Evolutionary conservation across 2,888 invertebrate species (phyloP), one percentile per base, ranked within the genome.

Genomic region (Belgica antarctica): DNA sequence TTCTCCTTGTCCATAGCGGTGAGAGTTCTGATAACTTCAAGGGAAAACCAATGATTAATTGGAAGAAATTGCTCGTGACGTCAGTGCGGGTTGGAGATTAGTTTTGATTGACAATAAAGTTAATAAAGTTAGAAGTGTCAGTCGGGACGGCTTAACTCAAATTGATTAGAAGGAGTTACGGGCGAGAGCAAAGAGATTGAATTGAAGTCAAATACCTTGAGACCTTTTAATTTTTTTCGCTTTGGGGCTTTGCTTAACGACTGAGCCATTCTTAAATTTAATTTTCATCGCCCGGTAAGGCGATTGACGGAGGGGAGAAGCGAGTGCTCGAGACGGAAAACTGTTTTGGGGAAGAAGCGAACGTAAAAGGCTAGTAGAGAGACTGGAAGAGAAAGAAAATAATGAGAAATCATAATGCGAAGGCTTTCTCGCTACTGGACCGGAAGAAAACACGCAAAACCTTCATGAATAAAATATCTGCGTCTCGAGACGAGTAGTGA

Each of bases 181-280:
- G 41, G 41, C n/a, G n/a, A n/a, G n/a, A n/a, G 41, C 4, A 41
- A 41, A n/a, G 41, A 41, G 15, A 41, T 15, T 41, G n/a, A 41
- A 41, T n/a, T 41, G n/a, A 41, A 41, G n/a, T 47, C 8, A 12
- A 22, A 15, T 68, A 68, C 68, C 68, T 68, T 68, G 52, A 31
- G 28, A 28, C 34, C 22, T 52, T 34, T 22, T 68, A 57, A 68
- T 15, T 27, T 57, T 68, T 57, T 31, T 68, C 15, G 25, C 31
- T 17, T 34, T 25, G n/a, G 34, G 17, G 19, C 34, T 66, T 66
- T 66, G n/a, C 47, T 66, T 68, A 25, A 27, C 57, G 57, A 68
- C 47, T 47, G 68, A 57, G 34, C 68, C 68, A 68, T 68, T 68
- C 22, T 68, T 68, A 57, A 68, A 68, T 31, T 68, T 68, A 57